Base-by-base conservation (phyloP, 1,140 invertebrate genomes). In the Temnothorax nylanderi region DNA sequence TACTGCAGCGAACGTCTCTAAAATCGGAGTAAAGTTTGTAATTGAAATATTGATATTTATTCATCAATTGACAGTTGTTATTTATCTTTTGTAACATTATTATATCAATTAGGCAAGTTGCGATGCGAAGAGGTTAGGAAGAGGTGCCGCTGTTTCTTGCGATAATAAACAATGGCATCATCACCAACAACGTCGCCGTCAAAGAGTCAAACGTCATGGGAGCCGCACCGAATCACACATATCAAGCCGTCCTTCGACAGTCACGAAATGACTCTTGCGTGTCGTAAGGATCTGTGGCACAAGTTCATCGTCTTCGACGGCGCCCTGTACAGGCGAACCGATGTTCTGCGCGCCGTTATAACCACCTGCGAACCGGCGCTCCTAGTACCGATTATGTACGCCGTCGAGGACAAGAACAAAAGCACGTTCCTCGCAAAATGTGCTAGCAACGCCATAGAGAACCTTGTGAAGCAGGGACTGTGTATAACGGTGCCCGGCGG, bases 241-340 rank as follows among this genome's bases (percentile, higher is more conserved):
- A 6, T 71, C 4, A 94, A 95, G 62, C 94, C 94, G 11, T 88
- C 89, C 2, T 93, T 95, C 21, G 91, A 89, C 1, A 77, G 56
- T 13, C 84, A 91, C 41, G 94, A 94, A 67, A 77, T 92, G 8
- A 34, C 82, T 3, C 74, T 95, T 18, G 93, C 94, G 6, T 87
- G 92, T 10, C 86, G 94, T 16, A 92, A 93, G 62, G 93, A 95
- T 78, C 77, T 94, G 0, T 95, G 94, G 93, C 95, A 95, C 44
- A 95, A 95, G 88, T 95, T 95, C 32, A 94, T 95, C 64, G 37
- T 95, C 21, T 95, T 92, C n/a, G 82, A 93, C 18, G 81, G 90
- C 3, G 91, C 80, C 8, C 65, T 87, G n/a, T 89, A 89, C 7
- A 89, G 92, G 8, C 93, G 92, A 69, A 75, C 65, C 6, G 32